A percentile compares a stretch with the other conserved stretches of the same genome.
Evolutionary conservation across 1,140 invertebrate species (phyloP).

Genomic region (Drosophila pandora): DNA sequence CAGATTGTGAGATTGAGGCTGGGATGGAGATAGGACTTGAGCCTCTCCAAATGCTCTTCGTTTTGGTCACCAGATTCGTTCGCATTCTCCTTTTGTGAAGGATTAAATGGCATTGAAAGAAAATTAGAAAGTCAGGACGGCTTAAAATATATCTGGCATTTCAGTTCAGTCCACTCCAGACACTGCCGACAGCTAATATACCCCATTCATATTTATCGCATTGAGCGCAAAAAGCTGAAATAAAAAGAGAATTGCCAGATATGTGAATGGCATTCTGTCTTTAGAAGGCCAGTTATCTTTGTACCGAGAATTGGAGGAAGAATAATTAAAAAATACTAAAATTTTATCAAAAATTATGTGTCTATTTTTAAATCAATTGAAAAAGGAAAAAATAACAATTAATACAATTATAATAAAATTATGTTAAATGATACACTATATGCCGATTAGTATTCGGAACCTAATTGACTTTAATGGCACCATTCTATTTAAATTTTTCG

Average conservation of each 20-base stretch:
- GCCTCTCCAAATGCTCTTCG: slow-evolving; percentile 18
- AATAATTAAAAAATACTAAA: neutral
- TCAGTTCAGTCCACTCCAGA: slow-evolving; percentile 10
- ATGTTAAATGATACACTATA: neutral
- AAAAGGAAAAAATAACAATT: neutral
- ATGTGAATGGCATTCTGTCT: slow-evolving; percentile 63
- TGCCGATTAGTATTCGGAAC: neutral
- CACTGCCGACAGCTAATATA: slow-evolving; percentile 47
- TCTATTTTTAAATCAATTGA: no score
- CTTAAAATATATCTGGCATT: slow-evolving; percentile 7
- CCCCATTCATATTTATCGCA: slow-evolving; percentile 24
- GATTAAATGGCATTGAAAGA: slow-evolving; percentile 28
- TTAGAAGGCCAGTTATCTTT: neutral
- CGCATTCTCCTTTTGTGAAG: slow-evolving; percentile 7
- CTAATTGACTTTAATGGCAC: neutral
- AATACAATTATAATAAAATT: neutral
- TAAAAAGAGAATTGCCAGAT: slow-evolving; percentile 56
- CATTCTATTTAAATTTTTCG: neutral
- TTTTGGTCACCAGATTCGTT: slow-evolving; percentile 1
- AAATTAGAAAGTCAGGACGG: slow-evolving; percentile 24
- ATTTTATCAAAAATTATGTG: neutral
- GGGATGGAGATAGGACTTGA: slow-evolving; percentile 7
- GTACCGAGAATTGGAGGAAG: neutral
- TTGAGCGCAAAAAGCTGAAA: slow-evolving; percentile 30
- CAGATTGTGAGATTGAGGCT: slow-evolving; percentile 21